Conservation (phyloP, 2,113 vertebrate species). For the Chroicocephalus ridibundus region DNA sequence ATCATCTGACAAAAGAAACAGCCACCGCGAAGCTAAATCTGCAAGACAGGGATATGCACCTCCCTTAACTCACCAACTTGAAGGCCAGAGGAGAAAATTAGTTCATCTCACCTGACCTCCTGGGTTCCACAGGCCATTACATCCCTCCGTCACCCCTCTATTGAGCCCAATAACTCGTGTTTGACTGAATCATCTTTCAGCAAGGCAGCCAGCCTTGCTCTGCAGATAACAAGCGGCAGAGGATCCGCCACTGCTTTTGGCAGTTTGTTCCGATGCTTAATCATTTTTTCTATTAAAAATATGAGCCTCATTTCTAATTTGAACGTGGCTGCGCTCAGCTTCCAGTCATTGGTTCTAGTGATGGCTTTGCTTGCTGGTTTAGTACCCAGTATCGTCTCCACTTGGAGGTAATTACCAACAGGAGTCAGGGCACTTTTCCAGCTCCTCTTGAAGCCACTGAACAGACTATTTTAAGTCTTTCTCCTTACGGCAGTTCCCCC, state of each 20-base stretch:
- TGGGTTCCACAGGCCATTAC: slow-evolving; percentile 45
- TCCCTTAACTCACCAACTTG: slow-evolving; percentile 12
- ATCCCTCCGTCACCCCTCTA: neutral
- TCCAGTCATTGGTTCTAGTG: slow-evolving; percentile 38
- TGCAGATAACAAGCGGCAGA: slow-evolving; percentile 44
- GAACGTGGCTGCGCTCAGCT: slow-evolving; percentile 16
- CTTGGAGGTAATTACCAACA: slow-evolving; percentile 14
- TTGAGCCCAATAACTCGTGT: slow-evolving; percentile 38
- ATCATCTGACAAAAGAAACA: neutral
- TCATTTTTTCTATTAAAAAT: slow-evolving; percentile 68
- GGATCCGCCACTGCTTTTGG: slow-evolving; percentile 15
- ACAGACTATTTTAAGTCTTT: slow-evolving; percentile 11
- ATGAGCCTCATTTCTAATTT: slow-evolving; percentile 54
- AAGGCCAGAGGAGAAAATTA: slow-evolving; percentile 38
- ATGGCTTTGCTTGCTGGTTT: slow-evolving; percentile 27
- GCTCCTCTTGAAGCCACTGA: slow-evolving; percentile 8
- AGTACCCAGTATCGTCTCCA: neutral
- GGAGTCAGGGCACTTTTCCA: slow-evolving; percentile 41
- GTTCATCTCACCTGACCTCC: slow-evolving; percentile 59
- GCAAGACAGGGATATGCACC: neutral
- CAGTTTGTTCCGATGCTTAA: slow-evolving; percentile 53
- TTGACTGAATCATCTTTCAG: slow-evolving; percentile 51
- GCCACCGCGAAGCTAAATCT: accelerated
- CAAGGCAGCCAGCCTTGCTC: slow-evolving; percentile 39
- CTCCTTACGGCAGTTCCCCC: neutral